These are phyloP conservation scores for Coenonympha glycerion DNA, from an alignment of 2,888 invertebrate genomes.

Conservation along the genomic window DNA sequence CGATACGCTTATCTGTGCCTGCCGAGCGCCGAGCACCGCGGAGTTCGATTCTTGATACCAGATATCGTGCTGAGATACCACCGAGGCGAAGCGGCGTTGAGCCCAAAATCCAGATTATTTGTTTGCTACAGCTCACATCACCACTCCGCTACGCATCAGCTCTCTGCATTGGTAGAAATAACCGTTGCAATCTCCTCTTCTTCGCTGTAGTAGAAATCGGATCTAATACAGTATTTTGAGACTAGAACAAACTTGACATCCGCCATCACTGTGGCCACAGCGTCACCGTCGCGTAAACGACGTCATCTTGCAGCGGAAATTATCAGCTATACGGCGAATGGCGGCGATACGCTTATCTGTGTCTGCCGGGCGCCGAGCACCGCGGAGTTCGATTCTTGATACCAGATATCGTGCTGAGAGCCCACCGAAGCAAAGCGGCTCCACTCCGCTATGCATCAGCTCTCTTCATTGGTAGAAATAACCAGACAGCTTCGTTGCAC, in stretches of 20 bases:
- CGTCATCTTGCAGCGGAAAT: constrained; percentile 35
- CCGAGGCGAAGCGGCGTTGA: neutral
- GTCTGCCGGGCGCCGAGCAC: constrained; percentile 22
- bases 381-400: constrained; percentile 26
- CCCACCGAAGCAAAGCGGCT: neutral
- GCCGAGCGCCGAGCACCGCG: constrained; percentile 21
- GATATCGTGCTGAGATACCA: constrained; percentile 4
- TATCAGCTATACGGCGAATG: constrained; percentile 34
- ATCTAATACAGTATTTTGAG: too few relatives aligned
- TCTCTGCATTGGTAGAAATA: too few relatives aligned
- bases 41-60: constrained; percentile 25
- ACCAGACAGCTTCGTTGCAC: too few relatives aligned
- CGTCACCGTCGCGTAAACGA: constrained; percentile 26
- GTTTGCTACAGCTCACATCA: neutral
- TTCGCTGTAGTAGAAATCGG: too few relatives aligned
- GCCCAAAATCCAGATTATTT: neutral
- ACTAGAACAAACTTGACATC: neutral
- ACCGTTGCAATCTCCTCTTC: too few relatives aligned
- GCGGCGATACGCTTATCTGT: constrained; percentile 31
- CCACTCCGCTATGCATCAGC: too few relatives aligned
- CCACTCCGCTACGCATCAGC: too few relatives aligned
- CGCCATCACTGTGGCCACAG: constrained; percentile 2
- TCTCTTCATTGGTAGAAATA: too few relatives aligned
- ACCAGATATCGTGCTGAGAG: constrained; percentile 9
- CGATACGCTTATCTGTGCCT: constrained; percentile 31